Conservation (phyloP, 2,113 vertebrate genomes). For the Zeus faber region DNA sequence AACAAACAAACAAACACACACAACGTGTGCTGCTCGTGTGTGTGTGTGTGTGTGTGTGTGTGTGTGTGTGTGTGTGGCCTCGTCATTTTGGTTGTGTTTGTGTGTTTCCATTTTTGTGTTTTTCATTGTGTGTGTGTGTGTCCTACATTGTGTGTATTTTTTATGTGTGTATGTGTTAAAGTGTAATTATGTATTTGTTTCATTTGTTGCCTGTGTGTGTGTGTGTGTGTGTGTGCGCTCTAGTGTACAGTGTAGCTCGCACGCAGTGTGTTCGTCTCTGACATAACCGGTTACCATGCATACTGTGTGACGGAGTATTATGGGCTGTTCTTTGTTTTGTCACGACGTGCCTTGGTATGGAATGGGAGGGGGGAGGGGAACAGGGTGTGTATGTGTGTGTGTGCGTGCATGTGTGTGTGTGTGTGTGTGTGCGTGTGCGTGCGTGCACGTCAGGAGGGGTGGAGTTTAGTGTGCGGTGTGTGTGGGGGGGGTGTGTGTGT, state of each 20-base stretch:
- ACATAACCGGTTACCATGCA: slow-evolving; percentile 75
- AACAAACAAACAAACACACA: not conserved
- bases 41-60: not conserved
- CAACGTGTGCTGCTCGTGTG: no score
- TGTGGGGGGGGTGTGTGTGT: slow-evolving; percentile 27
- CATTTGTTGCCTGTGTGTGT: no score
- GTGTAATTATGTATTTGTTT: no score
- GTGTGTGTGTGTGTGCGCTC: slow-evolving; percentile 6
- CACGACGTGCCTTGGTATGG: slow-evolving; percentile 73
- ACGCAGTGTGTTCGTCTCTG: slow-evolving; percentile 51
- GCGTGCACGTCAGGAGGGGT: slow-evolving; percentile 8
- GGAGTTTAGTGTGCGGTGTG: slow-evolving; percentile 12
- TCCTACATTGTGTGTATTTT: not conserved
- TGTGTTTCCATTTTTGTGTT: not conserved
- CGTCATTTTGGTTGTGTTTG: not conserved
- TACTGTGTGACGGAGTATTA: slow-evolving; percentile 70
- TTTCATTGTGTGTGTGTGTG: not conserved
- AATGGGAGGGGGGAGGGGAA: slow-evolving; percentile 62
- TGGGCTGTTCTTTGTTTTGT: slow-evolving; percentile 79
- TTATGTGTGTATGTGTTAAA: slow-evolving; percentile 25
- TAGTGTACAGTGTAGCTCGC: slow-evolving; percentile 31
- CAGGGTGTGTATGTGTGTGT: slow-evolving; percentile 29
- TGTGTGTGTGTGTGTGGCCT: not conserved
- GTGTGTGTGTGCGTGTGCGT: slow-evolving; percentile 26
- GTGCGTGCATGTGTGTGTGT: slow-evolving; percentile 9